phyloP scores from a whole-genome alignment of 1,140 invertebrate genomes.

The Trypoxylus dichotomus region DNA sequence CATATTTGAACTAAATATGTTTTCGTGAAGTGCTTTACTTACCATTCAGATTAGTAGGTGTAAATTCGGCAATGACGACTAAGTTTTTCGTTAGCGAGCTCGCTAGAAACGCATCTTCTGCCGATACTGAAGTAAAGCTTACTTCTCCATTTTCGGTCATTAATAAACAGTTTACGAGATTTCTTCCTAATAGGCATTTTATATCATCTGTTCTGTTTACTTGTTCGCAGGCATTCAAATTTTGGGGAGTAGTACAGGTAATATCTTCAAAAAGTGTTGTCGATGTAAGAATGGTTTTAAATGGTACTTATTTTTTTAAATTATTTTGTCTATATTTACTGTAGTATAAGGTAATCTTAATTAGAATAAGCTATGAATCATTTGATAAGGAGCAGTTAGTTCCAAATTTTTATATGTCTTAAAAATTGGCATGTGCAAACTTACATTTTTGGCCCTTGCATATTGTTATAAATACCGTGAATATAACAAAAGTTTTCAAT shows the following conservation, averaged over 20 bases:
- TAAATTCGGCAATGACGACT: slow-evolving; percentile 38
- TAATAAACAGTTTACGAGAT: slow-evolving; percentile 37
- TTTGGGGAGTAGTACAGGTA: neutral
- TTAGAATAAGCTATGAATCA: no score
- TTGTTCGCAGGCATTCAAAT: slow-evolving; percentile 11
- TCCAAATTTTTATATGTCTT: no score
- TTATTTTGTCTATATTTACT: no score
- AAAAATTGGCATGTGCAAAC: neutral
- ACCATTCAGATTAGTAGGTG: neutral
- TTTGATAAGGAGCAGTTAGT: no score
- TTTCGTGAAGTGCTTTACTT: no score
- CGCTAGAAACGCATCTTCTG: slow-evolving; percentile 38
- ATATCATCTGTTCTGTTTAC: neutral
- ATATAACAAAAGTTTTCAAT: no score
- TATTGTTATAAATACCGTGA: no score
- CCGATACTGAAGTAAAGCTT: slow-evolving; percentile 35
- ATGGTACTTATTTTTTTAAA: no score
- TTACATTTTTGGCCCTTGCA: no score
- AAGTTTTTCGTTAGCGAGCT: slow-evolving; percentile 32
- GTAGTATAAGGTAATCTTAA: no score
- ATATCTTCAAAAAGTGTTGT: neutral
- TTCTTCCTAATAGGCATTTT: slow-evolving; percentile 7
- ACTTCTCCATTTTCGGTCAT: slow-evolving; percentile 37
- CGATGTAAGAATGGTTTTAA: no score
- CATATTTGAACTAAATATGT: no score